Evolutionary conservation across 1,140 invertebrate genomes (phyloP), one percentile per base, ranked within the genome.

Genomic region (Drosophila pectinifera): DNA sequence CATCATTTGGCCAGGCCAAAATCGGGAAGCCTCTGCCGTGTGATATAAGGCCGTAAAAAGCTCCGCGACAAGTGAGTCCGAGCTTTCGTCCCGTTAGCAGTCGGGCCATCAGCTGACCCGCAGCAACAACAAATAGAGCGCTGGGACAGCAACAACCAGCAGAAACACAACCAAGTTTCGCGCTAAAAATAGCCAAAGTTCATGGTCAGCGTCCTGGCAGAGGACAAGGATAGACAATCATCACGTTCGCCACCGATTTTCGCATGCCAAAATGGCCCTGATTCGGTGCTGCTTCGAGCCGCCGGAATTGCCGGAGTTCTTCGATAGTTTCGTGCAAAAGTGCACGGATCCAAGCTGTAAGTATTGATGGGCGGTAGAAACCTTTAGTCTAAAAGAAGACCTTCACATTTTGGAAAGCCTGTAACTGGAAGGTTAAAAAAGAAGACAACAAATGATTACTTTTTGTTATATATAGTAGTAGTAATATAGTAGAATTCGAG

Each of bases 261-360:
- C 24, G 28, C 31, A 36, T 54, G 34, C 28, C 18, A 38, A 90
- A 83, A 96, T 96, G 95, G 95, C 95, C 55, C 93, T 96, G 58
- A 94, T 96, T 38, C 96, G 95, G 83, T 96, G 95, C 93, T 96
- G 96, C 92, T 96, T 96, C 90, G 95, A 96, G 76, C 93, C 94
- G 18, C 92, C 92, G 4, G 95, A 96, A 83, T 91, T 95, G 18
- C 94, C 95, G 3, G 95, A 96, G 91, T 94, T 96, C 80, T 92
- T 96, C 55, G 96, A 96, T 72, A 94, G 94, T 41, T 94, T 96
- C 59, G 93, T 95, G 5, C 94, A 95, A 91, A 96, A 96, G 93
- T 97, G 96, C 91, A 96, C 95, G 18, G 95, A 96, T 93, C 95
- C 96, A 46, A 95, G 95, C 91, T 96, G 96, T 96, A 93, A 96